Conservation (phyloP, 2,888 invertebrate genomes). For the Drosophila barbarae region DNA sequence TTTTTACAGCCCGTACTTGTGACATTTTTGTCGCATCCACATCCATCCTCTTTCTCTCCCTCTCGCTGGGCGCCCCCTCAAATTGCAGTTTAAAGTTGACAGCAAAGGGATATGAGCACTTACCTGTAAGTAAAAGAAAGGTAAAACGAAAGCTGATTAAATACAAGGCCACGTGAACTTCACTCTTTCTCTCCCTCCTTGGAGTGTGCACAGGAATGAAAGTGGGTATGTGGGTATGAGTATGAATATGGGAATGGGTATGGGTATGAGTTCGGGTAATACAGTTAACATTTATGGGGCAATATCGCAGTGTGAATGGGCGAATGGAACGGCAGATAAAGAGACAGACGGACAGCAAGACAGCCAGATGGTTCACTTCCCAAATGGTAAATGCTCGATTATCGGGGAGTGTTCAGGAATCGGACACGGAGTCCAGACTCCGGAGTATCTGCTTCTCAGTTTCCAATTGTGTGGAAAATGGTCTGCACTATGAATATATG, state of each 20-base stretch:
- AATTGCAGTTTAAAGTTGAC: slow-evolving; percentile 66
- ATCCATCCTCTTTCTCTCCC: not conserved
- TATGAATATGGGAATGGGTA: not conserved
- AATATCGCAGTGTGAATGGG: slow-evolving; percentile 42
- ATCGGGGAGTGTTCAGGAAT: slow-evolving; percentile 42
- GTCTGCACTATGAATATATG: slow-evolving; percentile 3
- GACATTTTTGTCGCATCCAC: slow-evolving; percentile 29
- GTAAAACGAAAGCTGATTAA: slow-evolving; percentile 63
- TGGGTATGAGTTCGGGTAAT: slow-evolving; percentile 31
- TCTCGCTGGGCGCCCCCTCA: slow-evolving; percentile 34
- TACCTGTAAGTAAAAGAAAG: slow-evolving; percentile 65
- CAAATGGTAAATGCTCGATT: slow-evolving; percentile 57
- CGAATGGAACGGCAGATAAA: slow-evolving; percentile 35
- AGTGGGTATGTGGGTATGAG: not conserved
- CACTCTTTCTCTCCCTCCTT: not conserved
- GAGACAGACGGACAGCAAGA: slow-evolving; percentile 28
- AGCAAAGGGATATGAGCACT: slow-evolving; percentile 58
- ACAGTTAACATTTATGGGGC: slow-evolving; percentile 57
- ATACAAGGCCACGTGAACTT: slow-evolving; percentile 42
- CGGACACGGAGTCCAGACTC: slow-evolving; percentile 2
- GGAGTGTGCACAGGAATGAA: not conserved
- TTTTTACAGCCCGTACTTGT: slow-evolving; percentile 49
- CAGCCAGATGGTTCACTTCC: slow-evolving; percentile 56
- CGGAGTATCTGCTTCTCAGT: slow-evolving; percentile 1
- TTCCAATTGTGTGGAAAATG: slow-evolving; percentile 23